These are phyloP conservation scores for Mastacembelus armatus DNA, from an alignment of 2,797 vertebrate genomes.

Conservation along the genomic window DNA sequence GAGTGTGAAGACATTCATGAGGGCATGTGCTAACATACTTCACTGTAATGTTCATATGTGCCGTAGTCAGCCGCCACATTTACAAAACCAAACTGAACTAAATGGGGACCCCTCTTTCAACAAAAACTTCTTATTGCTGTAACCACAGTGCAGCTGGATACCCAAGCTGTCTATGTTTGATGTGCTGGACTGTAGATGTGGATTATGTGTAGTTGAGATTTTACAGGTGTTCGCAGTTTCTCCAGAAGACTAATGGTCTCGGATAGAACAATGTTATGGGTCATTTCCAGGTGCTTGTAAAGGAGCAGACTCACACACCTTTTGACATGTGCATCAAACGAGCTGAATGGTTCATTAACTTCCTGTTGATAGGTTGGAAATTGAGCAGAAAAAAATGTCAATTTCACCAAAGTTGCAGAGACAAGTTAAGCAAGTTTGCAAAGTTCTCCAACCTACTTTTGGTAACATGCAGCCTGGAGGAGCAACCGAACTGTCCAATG, in stretches of 20 bases:
- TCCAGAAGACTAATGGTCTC: neutral
- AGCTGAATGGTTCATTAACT: neutral
- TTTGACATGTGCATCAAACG: neutral
- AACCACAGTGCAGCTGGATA: neutral
- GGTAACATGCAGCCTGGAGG: too few relatives aligned
- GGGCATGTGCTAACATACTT: conserved; percentile 32
- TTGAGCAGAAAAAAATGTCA: neutral
- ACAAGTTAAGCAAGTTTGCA: too few relatives aligned
- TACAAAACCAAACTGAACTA: neutral
- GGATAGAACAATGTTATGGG: neutral
- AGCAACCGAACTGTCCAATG: neutral
- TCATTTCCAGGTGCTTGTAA: too few relatives aligned
- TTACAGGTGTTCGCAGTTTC: neutral
- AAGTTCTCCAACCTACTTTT: too few relatives aligned
- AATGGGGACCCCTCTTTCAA: neutral
- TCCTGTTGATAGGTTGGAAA: neutral
- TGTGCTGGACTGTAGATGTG: neutral
- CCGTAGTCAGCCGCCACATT: conserved; percentile 20
- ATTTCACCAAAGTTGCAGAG: neutral
- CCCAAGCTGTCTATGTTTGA: too few relatives aligned
- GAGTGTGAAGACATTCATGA: conserved; percentile 11
- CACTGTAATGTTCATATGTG: conserved; percentile 43
- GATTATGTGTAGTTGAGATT: neutral
- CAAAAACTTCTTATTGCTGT: neutral
- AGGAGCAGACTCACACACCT: too few relatives aligned